Conservation (phyloP, 2,888 invertebrate species). For the Eupithecia exiguata region DNA sequence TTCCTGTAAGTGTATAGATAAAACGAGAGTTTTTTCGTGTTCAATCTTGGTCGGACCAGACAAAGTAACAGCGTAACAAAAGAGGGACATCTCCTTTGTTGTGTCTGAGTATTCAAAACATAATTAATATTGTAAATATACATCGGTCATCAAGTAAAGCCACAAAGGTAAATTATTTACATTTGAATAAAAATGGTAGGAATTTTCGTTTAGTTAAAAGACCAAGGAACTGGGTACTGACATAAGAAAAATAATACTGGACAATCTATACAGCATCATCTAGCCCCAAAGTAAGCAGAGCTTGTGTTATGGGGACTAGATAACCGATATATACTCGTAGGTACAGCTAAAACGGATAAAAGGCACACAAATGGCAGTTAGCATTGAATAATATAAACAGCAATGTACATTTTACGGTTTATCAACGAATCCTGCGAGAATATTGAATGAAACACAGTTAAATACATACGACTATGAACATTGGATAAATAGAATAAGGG, state of each 20-base stretch:
- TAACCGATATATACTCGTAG: too few species aligned
- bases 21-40: conserved; percentile 15
- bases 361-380: too few species aligned
- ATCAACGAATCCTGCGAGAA: background rate
- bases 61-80: conserved; percentile 19
- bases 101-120: conserved; percentile 13
- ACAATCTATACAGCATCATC: background rate
- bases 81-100: conserved; percentile 22
- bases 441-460: background rate
- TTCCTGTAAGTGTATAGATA: conserved; percentile 2
- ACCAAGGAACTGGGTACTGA: background rate
- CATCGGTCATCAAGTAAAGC: background rate
- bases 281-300: background rate
- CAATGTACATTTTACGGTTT: background rate
- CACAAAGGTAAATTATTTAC: background rate
- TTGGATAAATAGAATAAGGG: background rate
- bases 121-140: conserved; percentile 13
- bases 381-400: too few species aligned
- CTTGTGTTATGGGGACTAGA: background rate
- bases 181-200: background rate
- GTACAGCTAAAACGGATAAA: too few species aligned
- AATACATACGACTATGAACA: background rate
- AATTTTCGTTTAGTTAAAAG: background rate
- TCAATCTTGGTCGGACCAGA: conserved; percentile 25
- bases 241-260: background rate